Evolutionary conservation across 2,888 invertebrate species (phyloP), one percentile per base, ranked within the genome.

Genomic region (Eueremaeus valkanovi): DNA sequence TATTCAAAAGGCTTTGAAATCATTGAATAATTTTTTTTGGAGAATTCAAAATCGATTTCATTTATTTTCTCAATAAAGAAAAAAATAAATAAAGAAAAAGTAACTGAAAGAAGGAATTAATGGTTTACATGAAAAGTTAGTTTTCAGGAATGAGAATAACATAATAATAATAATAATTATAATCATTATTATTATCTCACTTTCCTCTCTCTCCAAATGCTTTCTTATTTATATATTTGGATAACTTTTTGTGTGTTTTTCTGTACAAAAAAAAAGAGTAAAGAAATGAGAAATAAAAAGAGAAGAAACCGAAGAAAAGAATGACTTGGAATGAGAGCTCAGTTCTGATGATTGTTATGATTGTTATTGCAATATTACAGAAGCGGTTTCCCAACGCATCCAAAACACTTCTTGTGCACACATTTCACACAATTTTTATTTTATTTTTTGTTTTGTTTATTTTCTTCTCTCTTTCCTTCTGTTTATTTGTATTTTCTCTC

Each of bases 291-390:
- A 55, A 55, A 55, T 55, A 3, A 24, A 55, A 33, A 16, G 63
- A 66, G 18, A 36, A 66, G n/a, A 66, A 36, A 6, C 16, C 21
- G 42, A 68, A 70, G 45, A 70, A 40, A 70, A 70, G 45, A 45
- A 70, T 70, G 27, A 45, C 70, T 66, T 70, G 70, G 70, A 70
- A 70, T 70, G 70, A 70, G 45, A n/a, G n/a, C n/a, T n/a, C n/a
- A n/a, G n/a, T n/a, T n/a, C n/a, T n/a, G n/a, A n/a, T 68, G 42
- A 29, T 70, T 24, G 24, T 70, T 27, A 45, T 70, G 70, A 70
- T 70, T 70, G 70, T 70, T 70, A 70, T 70, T 70, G 70, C 70
- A 70, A 45, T 70, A 18, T 70, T 45, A 45, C 40, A 29, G 13
- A 66, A 36, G 31, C 63, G 33, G 33, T 66, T 66, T 36, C 58